Base-by-base conservation (phyloP, 2,113 vertebrate genomes). In the Tapirus terrestris region DNA sequence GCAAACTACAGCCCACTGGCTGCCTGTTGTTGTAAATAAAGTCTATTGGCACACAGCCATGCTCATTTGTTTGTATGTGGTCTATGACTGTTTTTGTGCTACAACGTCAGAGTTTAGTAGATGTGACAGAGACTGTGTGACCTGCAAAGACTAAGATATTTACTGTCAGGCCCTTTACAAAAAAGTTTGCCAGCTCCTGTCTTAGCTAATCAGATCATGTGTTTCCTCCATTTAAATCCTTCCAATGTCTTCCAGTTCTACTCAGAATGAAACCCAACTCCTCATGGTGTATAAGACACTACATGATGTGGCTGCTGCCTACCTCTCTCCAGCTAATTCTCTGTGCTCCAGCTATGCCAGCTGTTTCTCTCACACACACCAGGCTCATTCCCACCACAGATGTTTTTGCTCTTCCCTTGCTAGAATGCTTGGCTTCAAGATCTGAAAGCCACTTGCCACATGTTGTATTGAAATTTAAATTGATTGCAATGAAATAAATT, bases 401-500 rank as follows among this genome's bases (percentile, higher is more conserved):
- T 56, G 9, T 56, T 67, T 56, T 33, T 51, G 23, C 56, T 43
- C 10, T 77, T 20, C 45, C 60, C 18, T 86, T 58, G 70, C 7
- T 45, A 77, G 72, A 67, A 43, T 67, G 45, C 60, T 76, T 77
- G 67, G n/a, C 13, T 56, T 86, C 60, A 56, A 58, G 7, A 36
- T 79, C 48, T n/a, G 20, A 58, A 92, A 93, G 68, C 18, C 68
- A 85, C 27, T 75, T 39, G 45, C 25, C 48, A 61, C 31, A 9
- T 67, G 75, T 51, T 16, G 23, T 80, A 31, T 51, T 73, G 67
- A 83, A 53, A 85, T 76, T 51, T 48, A 85, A 75, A 76, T 76
- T 33, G 17, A 39, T 65, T 39, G 39, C 23, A 84, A 63, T 76
- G 43, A 73, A 20, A 61, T 75, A 31, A 81, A 82, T 81, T 58